Evolutionary conservation across 2,888 invertebrate genomes (phyloP).

Genomic region (Ornithoptera priamus): DNA sequence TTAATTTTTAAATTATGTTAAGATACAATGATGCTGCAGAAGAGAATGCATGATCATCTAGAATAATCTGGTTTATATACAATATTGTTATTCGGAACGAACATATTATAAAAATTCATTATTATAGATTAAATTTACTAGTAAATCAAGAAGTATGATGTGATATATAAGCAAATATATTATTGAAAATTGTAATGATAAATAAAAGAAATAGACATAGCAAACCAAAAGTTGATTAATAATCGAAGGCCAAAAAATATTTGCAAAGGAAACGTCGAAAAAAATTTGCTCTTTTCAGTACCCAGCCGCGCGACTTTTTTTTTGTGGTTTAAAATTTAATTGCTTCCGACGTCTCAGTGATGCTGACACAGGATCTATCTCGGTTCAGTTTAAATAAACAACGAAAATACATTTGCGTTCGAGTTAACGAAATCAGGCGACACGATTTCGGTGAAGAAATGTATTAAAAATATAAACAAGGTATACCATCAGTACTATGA

Average conservation of each 20-base stretch:
- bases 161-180: no score
- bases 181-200: no score
- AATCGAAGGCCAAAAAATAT: not conserved
- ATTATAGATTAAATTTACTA: no score
- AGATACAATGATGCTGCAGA: no score
- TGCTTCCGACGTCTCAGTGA: slow-evolving; percentile 35
- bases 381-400: slow-evolving; percentile 29
- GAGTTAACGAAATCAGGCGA: slow-evolving; percentile 11
- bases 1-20: no score
- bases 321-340: slow-evolving; percentile 42
- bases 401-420: slow-evolving; percentile 26
- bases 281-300: slow-evolving; percentile 3
- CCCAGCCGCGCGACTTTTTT: slow-evolving; percentile 30
- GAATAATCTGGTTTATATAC: no score
- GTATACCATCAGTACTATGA: no score
- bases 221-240: not conserved
- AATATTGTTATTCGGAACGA: no score
- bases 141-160: no score
- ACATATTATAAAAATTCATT: no score
- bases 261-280: not conserved
- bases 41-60: no score
- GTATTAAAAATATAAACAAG: not conserved
- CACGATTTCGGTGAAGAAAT: not conserved
- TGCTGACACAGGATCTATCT: slow-evolving; percentile 33
- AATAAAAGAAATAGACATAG: not conserved